A percentile compares a stretch with the other conserved stretches of the same genome.
Evolutionary conservation across 92 coral and sea anemone genomes (phyloP).

Genomic region (Palythoa grandiflora): DNA sequence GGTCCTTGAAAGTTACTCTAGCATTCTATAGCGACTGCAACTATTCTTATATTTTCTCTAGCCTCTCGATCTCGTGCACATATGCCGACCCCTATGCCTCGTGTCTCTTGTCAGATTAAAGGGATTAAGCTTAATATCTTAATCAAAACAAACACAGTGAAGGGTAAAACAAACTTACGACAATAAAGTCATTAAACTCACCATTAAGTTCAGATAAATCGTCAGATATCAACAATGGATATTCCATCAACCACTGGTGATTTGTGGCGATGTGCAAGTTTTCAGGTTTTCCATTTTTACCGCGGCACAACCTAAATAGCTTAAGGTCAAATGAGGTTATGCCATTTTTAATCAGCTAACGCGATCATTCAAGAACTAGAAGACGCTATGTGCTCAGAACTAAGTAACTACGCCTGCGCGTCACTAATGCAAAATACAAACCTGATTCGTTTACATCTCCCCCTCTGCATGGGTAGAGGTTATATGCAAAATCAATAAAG

Average conservation of each 20-base stretch:
- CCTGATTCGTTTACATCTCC: not conserved
- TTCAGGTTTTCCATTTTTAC: slow-evolving; percentile 20
- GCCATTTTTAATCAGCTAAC: not conserved
- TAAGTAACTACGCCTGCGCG: not conserved
- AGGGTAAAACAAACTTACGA: slow-evolving; percentile 11
- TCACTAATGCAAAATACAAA: slow-evolving; percentile 3
- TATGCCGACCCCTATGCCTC: slow-evolving; percentile 19
- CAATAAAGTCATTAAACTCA: slow-evolving; percentile 9
- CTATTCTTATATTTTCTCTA: slow-evolving; percentile 12
- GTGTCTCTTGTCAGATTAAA: slow-evolving; percentile 15
- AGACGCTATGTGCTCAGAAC: slow-evolving; percentile 20
- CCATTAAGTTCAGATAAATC: slow-evolving; percentile 10
- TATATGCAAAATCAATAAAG: too few relatives aligned
- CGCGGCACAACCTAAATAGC: slow-evolving; percentile 33
- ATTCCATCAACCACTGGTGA: slow-evolving; percentile 6
- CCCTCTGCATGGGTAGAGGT: too few relatives aligned
- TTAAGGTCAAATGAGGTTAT: slow-evolving; percentile 13
- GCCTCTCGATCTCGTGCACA: slow-evolving; percentile 19
- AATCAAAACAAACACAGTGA: slow-evolving; percentile 10
- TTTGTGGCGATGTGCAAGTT: slow-evolving; percentile 13
- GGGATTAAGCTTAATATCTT: slow-evolving; percentile 14
- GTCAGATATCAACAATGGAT: slow-evolving; percentile 14
- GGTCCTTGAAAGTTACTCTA: slow-evolving; percentile 16
- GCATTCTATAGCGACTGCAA: slow-evolving; percentile 16
- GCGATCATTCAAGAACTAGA: not conserved